Conservation (phyloP, 2,113 vertebrate genomes). For the Festucalex cinctus region DNA sequence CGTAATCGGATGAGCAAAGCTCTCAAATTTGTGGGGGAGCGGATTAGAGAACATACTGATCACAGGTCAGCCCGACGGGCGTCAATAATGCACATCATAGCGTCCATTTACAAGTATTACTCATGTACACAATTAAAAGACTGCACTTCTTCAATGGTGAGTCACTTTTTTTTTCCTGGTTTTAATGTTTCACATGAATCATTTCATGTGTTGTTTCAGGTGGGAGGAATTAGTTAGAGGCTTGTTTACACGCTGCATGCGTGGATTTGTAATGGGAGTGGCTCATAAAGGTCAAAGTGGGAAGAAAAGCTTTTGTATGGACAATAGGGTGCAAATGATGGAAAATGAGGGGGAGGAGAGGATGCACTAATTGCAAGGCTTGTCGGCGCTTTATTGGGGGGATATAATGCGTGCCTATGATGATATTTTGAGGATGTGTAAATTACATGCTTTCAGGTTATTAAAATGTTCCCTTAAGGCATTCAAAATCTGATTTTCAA, state of each 20-base stretch:
- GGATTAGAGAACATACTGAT: conserved; percentile 42
- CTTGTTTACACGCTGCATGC: conserved; percentile 10
- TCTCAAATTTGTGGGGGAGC: conserved; percentile 32
- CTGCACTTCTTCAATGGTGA: neutral
- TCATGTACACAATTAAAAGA: conserved; percentile 22
- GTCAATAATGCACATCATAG: conserved; percentile 52
- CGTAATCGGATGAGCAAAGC: conserved; percentile 51
- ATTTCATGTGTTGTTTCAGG: neutral
- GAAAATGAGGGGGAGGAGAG: neutral
- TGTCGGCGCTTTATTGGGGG: neutral
- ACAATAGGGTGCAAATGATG: neutral
- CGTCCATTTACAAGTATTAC: conserved; percentile 27
- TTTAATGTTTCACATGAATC: conserved; percentile 2
- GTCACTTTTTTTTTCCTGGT: conserved; percentile 10
- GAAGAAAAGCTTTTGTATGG: conserved; percentile 1
- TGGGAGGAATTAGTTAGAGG: conserved; percentile 23
- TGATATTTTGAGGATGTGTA: neutral
- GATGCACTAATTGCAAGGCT: neutral
- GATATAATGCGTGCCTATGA: neutral
- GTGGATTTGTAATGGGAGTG: conserved; percentile 25
- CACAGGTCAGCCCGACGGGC: conserved; percentile 43
- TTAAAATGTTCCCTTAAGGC: neutral
- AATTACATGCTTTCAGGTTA: neutral
- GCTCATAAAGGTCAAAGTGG: conserved; percentile 32
- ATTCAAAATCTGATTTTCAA: neutral